Percentiles rank a stretch among this genome's conserved stretches.
Conservation (phyloP, 1,140 invertebrate species). For the Chymomyza costata region DNA sequence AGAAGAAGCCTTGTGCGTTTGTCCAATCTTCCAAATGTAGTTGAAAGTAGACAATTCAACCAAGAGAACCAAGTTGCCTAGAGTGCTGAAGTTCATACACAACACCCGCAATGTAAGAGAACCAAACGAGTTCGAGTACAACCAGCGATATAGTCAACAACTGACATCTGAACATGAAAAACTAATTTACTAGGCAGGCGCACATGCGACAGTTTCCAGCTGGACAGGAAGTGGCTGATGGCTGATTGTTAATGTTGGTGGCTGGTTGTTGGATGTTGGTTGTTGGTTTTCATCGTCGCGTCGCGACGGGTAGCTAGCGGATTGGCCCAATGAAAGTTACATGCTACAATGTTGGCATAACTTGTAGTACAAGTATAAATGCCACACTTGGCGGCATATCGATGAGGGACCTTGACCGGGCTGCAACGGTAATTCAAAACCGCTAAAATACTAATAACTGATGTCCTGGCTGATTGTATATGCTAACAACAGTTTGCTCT, state of each 20-base stretch:
- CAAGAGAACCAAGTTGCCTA: neutral
- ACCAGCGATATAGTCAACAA: slow-evolving; percentile 49
- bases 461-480: slow-evolving; percentile 23
- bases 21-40: slow-evolving; percentile 35
- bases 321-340: slow-evolving; percentile 38
- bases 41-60: slow-evolving; percentile 15
- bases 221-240: neutral
- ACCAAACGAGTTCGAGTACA: slow-evolving; percentile 44
- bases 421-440: slow-evolving; percentile 62
- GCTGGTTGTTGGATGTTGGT: neutral
- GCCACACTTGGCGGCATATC: no score
- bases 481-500: slow-evolving; percentile 67
- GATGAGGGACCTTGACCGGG: slow-evolving; percentile 62
- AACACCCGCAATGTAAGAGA: slow-evolving; percentile 42
- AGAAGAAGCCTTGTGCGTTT: slow-evolving; percentile 39
- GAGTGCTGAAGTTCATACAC: slow-evolving; percentile 1
- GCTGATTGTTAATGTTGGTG: neutral
- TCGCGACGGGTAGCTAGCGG: slow-evolving; percentile 12
- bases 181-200: slow-evolving; percentile 62
- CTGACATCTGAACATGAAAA: slow-evolving; percentile 66
- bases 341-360: neutral
- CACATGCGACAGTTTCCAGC: slow-evolving; percentile 36
- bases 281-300: slow-evolving; percentile 26
- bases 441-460: slow-evolving; percentile 44
- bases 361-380: no score